Percentiles rank a stretch among this genome's conserved stretches.
Conservation (phyloP, 2,113 vertebrate species). For the Notothenia rossii region DNA sequence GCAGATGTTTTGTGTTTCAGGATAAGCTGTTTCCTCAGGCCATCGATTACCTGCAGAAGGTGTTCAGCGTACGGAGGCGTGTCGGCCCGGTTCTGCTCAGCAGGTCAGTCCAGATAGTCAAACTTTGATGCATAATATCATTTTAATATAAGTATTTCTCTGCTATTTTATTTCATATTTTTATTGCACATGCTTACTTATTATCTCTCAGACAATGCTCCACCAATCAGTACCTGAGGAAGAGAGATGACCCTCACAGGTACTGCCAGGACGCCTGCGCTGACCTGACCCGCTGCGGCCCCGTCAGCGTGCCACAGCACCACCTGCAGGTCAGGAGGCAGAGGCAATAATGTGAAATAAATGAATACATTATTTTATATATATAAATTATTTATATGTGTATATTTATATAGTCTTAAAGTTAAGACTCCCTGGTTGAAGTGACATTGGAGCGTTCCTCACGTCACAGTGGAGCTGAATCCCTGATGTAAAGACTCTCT, state of each 20-base stretch:
- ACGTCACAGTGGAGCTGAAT: too few species aligned
- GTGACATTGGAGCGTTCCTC: too few species aligned
- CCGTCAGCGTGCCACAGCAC: slow-evolving; percentile 91
- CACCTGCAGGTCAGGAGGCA: slow-evolving; percentile 91
- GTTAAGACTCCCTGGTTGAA: too few species aligned
- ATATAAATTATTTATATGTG: too few species aligned
- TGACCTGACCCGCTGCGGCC: slow-evolving; percentile 91
- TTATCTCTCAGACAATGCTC: slow-evolving; percentile 89
- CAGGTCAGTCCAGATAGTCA: slow-evolving; percentile 82
- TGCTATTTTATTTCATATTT: too few species aligned
- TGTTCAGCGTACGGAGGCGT: slow-evolving; percentile 90
- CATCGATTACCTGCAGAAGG: slow-evolving; percentile 93
- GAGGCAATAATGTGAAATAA: too few species aligned
- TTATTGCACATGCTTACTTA: too few species aligned
- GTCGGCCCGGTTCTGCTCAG: slow-evolving; percentile 90
- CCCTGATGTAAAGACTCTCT: background rate
- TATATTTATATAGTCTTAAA: too few species aligned
- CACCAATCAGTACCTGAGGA: slow-evolving; percentile 94
- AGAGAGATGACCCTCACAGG: slow-evolving; percentile 92
- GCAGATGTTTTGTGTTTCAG: slow-evolving; percentile 70
- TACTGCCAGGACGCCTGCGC: slow-evolving; percentile 95
- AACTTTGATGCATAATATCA: too few species aligned
- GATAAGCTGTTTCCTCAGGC: slow-evolving; percentile 96
- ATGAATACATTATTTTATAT: too few species aligned
- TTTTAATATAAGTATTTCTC: too few species aligned